phyloP scores from a whole-genome alignment of 2,888 invertebrate genomes.

The Cantharis rustica region DNA sequence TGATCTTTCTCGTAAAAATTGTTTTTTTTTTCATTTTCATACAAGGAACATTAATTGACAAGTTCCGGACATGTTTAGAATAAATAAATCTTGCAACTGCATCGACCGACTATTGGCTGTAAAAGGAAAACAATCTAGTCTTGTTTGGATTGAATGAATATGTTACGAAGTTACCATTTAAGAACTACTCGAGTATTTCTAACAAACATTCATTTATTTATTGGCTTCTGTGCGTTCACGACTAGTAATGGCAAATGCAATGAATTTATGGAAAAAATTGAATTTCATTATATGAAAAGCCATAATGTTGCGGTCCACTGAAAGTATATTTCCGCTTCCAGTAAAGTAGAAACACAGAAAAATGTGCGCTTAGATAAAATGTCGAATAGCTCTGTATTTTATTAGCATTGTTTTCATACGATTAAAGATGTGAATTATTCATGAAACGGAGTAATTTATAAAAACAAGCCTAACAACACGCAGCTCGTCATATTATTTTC shows the following conservation, averaged over 20 bases:
- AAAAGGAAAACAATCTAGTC: not conserved
- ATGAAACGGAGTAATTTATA: conserved; percentile 15
- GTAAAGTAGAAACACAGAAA: not conserved
- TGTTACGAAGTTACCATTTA: not conserved
- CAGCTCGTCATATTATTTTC: conserved; percentile 14
- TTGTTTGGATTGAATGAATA: not conserved
- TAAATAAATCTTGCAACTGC: conserved; percentile 1
- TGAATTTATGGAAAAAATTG: not conserved
- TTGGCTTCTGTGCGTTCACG: not conserved
- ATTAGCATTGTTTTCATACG: conserved; percentile 24
- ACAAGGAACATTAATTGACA: not conserved
- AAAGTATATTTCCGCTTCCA: conserved; percentile 11
- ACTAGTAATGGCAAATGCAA: not conserved
- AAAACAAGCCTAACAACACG: conserved; percentile 18
- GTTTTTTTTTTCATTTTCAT: not conserved
- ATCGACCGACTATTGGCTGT: not conserved
- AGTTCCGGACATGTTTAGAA: not conserved
- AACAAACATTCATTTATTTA: not conserved
- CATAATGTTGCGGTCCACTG: not conserved
- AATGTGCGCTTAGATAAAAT: conserved; percentile 2
- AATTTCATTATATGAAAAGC: not conserved
- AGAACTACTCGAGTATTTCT: not conserved
- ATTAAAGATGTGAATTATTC: conserved; percentile 27
- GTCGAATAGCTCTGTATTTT: conserved; percentile 9
- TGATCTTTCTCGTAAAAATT: not conserved